Evolutionary conservation across 2,113 vertebrate genomes (phyloP).

Genomic region (Urocolius indicus): DNA sequence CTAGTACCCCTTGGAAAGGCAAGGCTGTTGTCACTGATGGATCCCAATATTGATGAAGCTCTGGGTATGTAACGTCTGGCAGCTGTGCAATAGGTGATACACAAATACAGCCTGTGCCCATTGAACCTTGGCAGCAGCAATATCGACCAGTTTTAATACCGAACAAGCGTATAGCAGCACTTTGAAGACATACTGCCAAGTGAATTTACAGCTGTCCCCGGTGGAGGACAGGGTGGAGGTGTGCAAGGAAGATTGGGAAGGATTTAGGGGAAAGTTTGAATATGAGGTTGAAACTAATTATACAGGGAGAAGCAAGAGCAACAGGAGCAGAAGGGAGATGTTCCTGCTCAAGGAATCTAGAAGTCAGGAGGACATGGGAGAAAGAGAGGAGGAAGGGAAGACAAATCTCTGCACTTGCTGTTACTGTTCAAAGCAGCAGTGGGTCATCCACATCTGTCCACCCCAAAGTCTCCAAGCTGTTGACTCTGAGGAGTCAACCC

Average conservation of each 20-base stretch:
- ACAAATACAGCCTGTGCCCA: background rate
- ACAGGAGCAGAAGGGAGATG: background rate
- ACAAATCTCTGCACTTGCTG: background rate
- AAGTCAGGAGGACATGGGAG: background rate
- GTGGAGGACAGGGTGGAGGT: background rate
- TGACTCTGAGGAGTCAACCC: fast-evolving
- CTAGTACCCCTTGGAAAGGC: background rate
- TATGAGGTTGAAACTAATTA: background rate
- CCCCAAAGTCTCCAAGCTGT: background rate
- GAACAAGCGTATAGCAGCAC: background rate
- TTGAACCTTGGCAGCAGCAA: background rate
- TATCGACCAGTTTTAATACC: background rate
- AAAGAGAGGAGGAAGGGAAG: background rate
- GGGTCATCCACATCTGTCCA: background rate
- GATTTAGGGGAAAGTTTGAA: background rate
- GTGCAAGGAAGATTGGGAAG: background rate
- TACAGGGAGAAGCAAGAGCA: background rate
- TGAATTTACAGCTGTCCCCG: background rate
- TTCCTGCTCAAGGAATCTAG: background rate
- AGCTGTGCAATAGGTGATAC: background rate
- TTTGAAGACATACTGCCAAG: background rate
- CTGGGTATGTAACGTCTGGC: background rate
- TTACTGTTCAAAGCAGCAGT: background rate
- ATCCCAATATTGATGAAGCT: background rate
- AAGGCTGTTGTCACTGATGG: background rate